phyloP scores from a whole-genome alignment of 2,888 invertebrate species.

The Xanthia togata region DNA sequence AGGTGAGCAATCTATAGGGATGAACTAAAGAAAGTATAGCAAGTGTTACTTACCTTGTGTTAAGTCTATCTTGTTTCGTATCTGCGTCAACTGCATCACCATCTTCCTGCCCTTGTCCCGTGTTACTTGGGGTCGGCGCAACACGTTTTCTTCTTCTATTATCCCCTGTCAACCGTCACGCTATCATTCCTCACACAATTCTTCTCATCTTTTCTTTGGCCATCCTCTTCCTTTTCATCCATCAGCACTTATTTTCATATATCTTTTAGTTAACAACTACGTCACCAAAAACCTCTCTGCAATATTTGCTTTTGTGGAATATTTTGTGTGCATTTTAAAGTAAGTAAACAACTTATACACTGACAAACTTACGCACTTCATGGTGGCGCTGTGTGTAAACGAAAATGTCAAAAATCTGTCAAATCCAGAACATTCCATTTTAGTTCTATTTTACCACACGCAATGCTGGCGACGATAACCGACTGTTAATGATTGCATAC shows the following conservation, averaged over 20 bases:
- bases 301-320: neutral
- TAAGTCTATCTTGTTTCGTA: neutral
- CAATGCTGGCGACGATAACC: neutral
- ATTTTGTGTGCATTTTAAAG: neutral
- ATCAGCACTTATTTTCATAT: no score
- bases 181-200: no score
- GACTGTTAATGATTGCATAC: no score
- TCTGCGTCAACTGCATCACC: neutral
- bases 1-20: slow-evolving; percentile 88
- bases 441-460: neutral
- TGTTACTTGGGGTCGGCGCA: no score
- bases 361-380: neutral
- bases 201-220: no score
- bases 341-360: neutral
- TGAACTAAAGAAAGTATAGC: neutral
- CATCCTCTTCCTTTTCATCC: no score
- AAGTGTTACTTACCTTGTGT: neutral
- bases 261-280: no score
- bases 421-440: neutral
- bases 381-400: neutral
- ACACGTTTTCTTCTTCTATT: no score
- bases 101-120: no score
- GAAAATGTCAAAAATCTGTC: no score
- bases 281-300: no score
- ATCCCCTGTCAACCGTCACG: no score